Evolutionary conservation across 2,113 vertebrate genomes (phyloP).

Genomic region (Polyodon spathula): DNA sequence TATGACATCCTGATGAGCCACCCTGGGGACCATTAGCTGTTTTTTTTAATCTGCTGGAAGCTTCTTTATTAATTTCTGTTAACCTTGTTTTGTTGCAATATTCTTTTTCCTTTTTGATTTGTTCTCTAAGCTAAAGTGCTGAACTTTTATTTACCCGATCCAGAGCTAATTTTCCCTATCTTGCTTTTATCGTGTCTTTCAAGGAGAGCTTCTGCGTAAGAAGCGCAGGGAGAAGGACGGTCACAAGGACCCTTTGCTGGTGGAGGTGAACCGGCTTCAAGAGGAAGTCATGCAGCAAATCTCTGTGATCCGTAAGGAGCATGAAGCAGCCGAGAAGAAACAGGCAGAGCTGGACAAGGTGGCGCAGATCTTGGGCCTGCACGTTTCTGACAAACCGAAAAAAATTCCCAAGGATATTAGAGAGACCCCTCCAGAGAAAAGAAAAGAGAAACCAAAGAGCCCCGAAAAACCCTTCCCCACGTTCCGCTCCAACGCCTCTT

Average conservation of each 20-base stretch:
- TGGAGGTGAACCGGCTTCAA: constrained; percentile 80
- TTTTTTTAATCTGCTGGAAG: too few relatives aligned
- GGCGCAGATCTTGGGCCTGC: constrained; percentile 83
- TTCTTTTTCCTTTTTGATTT: too few relatives aligned
- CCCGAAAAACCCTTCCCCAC: constrained; percentile 44
- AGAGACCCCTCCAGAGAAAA: constrained; percentile 45
- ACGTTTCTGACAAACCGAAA: constrained; percentile 63
- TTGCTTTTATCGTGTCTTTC: too few relatives aligned
- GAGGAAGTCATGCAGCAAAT: constrained; percentile 85
- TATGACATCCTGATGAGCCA: too few relatives aligned
- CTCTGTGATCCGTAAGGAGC: constrained; percentile 68
- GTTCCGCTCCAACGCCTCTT: constrained; percentile 16
- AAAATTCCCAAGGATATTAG: constrained; percentile 47
- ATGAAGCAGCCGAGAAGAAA: constrained; percentile 78
- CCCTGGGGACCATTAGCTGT: too few relatives aligned
- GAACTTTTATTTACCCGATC: too few relatives aligned
- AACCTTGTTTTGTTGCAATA: too few relatives aligned
- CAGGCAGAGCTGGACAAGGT: constrained; percentile 85
- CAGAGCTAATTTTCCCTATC: too few relatives aligned
- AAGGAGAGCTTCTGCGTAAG: constrained; percentile 87
- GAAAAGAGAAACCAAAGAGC: constrained; percentile 45
- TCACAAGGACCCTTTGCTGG: constrained; percentile 87
- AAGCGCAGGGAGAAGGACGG: constrained; percentile 90
- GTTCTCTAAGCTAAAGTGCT: too few relatives aligned
- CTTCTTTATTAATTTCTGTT: too few relatives aligned